A percentile compares a stretch with the other conserved stretches of the same genome.
phyloP scores from a whole-genome alignment of 2,113 vertebrate species.

The Turnix velox region DNA sequence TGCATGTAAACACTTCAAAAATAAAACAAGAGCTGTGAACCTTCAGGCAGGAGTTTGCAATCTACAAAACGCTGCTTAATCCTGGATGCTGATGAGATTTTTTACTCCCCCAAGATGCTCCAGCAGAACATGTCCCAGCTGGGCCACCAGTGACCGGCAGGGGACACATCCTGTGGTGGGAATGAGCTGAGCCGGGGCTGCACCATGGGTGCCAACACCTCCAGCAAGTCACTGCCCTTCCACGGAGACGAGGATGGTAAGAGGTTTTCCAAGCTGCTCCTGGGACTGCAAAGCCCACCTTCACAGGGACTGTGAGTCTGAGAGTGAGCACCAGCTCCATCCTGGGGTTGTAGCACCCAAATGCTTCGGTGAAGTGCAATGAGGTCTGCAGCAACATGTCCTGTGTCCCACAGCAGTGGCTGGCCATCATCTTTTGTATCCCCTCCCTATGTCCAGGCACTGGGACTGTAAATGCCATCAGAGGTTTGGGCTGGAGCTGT shows the following conservation, averaged over 20 bases:
- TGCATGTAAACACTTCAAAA: not conserved
- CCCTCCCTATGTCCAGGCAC: not conserved
- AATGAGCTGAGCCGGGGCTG: not conserved
- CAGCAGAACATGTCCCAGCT: not conserved
- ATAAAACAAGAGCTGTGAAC: not conserved
- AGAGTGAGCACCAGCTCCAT: fast-evolving
- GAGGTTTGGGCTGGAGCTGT: not conserved
- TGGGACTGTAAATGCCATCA: not conserved
- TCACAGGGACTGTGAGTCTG: not conserved
- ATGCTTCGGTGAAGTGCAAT: fast-evolving
- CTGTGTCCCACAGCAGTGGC: not conserved
- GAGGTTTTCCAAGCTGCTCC: not conserved
- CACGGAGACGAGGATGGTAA: constrained; percentile 85
- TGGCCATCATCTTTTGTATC: not conserved
- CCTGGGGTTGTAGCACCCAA: fast-evolving
- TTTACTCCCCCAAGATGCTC: not conserved
- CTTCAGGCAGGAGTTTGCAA: not conserved
- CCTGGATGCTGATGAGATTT: not conserved
- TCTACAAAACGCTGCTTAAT: not conserved
- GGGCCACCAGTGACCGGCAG: not conserved
- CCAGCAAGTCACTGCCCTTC: constrained; percentile 80
- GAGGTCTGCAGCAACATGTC: not conserved
- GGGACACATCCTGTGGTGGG: not conserved
- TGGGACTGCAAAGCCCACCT: not conserved
- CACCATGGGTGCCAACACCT: constrained; percentile 89